These are phyloP conservation scores for Graptemys geographica DNA, from an alignment of 2,797 vertebrate species.

Conservation along the genomic window DNA sequence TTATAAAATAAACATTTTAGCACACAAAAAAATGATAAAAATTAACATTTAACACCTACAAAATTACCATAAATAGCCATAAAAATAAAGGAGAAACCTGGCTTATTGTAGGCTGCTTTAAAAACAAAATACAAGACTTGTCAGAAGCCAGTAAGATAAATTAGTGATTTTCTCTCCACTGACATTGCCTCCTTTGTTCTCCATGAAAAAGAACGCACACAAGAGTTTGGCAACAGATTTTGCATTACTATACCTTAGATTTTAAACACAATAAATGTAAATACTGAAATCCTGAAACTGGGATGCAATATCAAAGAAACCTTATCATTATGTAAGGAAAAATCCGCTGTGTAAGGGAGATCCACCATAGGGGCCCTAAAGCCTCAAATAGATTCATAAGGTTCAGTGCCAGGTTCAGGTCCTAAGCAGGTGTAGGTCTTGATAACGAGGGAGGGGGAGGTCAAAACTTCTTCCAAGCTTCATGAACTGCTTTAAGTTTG, in stretches of 20 bases:
- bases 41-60: background rate
- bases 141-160: slow-evolving; percentile 21
- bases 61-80: background rate
- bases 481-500: no score
- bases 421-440: no score
- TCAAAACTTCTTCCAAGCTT: no score
- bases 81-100: background rate
- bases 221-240: background rate
- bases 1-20: background rate
- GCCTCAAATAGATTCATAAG: no score
- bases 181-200: background rate
- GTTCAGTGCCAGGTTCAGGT: no score
- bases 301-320: no score
- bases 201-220: background rate
- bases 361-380: no score
- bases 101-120: background rate
- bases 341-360: no score
- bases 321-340: no score
- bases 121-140: background rate
- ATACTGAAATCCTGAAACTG: background rate
- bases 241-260: background rate
- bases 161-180: background rate
- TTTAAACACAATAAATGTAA: background rate
- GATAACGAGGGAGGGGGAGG: no score
- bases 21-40: background rate